Percentiles rank a stretch among this genome's conserved stretches.
phyloP scores from a whole-genome alignment of 2,888 invertebrate genomes.

The Athalia rosae region DNA sequence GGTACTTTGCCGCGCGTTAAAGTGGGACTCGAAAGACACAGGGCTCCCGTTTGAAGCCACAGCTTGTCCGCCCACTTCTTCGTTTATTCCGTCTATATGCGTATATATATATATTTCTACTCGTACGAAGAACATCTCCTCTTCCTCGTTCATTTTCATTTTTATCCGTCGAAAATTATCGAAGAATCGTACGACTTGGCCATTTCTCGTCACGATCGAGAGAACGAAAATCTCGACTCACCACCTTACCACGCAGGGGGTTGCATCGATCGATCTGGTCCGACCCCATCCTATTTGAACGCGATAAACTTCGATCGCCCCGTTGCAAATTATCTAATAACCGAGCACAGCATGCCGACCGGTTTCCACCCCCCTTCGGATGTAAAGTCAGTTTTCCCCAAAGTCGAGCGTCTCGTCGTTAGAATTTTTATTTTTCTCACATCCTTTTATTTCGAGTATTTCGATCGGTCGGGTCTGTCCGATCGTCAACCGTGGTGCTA shows the following conservation, averaged over 20 bases:
- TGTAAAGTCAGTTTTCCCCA: constrained; percentile 28
- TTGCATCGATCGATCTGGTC: not conserved
- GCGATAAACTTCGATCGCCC: constrained; percentile 12
- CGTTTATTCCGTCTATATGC: not conserved
- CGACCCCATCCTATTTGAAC: constrained; percentile 16
- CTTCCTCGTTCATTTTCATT: not conserved
- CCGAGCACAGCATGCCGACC: constrained; percentile 55
- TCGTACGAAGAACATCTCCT: not conserved
- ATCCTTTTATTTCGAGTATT: too few relatives aligned
- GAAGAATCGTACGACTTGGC: not conserved
- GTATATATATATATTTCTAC: constrained; percentile 14
- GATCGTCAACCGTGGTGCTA: too few relatives aligned
- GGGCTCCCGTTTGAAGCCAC: constrained; percentile 35
- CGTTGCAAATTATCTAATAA: constrained; percentile 59
- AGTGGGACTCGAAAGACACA: constrained; percentile 32
- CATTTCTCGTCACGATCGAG: too few relatives aligned
- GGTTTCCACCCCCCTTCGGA: constrained; percentile 50
- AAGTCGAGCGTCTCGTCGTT: constrained; percentile 14
- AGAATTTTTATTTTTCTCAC: too few relatives aligned
- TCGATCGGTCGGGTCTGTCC: constrained; percentile 11
- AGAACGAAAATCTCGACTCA: too few relatives aligned
- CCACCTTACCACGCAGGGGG: not conserved
- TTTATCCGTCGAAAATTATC: not conserved
- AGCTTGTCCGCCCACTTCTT: constrained; percentile 40
- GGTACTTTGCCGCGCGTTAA: constrained; percentile 4